Evolutionary conservation across 92 coral and sea anemone genomes (phyloP), one percentile per base, ranked within the genome.

Genomic region (Ricordea florida): DNA sequence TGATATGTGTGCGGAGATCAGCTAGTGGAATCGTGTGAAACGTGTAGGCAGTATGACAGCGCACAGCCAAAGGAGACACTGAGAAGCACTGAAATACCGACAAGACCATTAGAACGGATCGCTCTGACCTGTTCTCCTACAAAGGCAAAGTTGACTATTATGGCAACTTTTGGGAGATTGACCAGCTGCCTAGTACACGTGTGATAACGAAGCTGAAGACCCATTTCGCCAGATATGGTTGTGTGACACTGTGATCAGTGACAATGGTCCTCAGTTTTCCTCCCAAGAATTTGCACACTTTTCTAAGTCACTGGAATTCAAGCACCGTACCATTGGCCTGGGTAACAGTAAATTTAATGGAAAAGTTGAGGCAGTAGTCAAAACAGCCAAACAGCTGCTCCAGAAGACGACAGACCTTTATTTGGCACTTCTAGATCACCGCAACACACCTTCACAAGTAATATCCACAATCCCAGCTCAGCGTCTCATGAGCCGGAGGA

Each of bases 371-470:
- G 23, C 35, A 1, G 56, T 55, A 3, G 57, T 64, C 34, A 26
- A 44, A 35, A 61, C 44, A 55, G 31, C 18, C 23, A 36, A 72
- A 35, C 59, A 29, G 38, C 70, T 62, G 3, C 51, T 62, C 18
- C 50, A 30, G 2, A 62, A 62, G 23, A 51, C 50, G 8, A n/a
- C 8, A 37, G 80, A 72, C 45, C 51, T 70, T 6, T 72, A 72
- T 20, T 31, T 70, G 13, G 7, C 70, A 6, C 26, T 72, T 36
- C 72, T 72, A 0, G 80, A 57, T n/a, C 26, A 36, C 2, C 40
- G 80, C 10, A 40, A 52, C 15, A 66, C 83, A n/a, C 74, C 75
- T 1, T 43, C 83, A 2, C 76, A 76, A 51, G 83, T 75, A 6
- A 64, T 64, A 27, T n/a, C 30, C 5, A 52, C 84, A 23, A 68